Conservation (phyloP, 2,113 vertebrate species). For the Scopus umbretta region DNA sequence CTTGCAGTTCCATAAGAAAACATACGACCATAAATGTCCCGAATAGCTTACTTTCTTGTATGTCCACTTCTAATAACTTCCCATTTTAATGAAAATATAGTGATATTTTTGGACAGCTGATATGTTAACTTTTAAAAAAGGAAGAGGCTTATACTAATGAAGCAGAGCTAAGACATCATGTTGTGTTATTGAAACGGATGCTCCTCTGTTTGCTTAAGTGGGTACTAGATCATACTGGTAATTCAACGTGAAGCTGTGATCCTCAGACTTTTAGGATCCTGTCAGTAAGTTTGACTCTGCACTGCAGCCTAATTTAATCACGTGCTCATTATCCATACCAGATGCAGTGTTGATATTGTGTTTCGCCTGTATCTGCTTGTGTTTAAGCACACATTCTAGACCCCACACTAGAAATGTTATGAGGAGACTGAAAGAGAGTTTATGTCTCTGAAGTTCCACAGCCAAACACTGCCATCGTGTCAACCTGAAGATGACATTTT, state of each 20-base stretch:
- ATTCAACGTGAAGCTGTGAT: not conserved
- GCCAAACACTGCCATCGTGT: not conserved
- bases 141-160: not conserved
- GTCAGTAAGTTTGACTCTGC: not conserved
- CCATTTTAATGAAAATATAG: conserved; percentile 30
- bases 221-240: not conserved
- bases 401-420: not conserved
- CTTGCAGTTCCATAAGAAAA: not conserved
- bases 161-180: not conserved
- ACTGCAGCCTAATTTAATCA: not conserved
- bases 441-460: not conserved
- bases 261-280: not conserved
- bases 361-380: not conserved
- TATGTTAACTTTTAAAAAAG: conserved; percentile 30
- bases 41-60: not conserved
- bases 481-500: not conserved
- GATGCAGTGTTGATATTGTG: not conserved
- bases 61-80: not conserved
- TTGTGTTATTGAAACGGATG: not conserved
- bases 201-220: not conserved
- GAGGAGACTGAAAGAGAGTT: not conserved
- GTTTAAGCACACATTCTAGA: not conserved
- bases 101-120: conserved; percentile 17
- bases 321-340: not conserved
- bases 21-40: not conserved